Evolutionary conservation across 2,797 vertebrate species (phyloP).

Genomic region (Vireo griseus): DNA sequence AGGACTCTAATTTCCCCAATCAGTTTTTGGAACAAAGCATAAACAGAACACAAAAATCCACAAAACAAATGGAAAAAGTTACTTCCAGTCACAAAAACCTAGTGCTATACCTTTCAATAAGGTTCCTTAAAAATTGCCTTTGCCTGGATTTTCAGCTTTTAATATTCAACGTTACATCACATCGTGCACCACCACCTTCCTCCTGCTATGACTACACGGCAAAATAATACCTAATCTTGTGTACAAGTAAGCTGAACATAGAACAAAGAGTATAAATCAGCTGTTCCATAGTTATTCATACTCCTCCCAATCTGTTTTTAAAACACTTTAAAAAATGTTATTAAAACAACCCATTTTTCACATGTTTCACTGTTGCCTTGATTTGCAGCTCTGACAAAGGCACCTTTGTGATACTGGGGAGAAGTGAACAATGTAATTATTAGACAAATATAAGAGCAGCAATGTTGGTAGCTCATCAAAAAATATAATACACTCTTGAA

Average conservation of each 20-base stretch:
- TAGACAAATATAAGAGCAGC: slow-evolving; percentile 11
- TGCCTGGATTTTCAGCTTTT: background rate
- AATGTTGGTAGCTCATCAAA: background rate
- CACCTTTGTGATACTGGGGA: background rate
- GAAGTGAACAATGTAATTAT: slow-evolving; percentile 22
- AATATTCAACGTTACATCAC: background rate
- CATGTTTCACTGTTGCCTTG: background rate
- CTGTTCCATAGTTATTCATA: background rate
- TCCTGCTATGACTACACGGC: background rate
- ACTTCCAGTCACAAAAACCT: background rate
- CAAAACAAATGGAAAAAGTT: background rate
- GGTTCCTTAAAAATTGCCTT: background rate
- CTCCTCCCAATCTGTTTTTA: background rate
- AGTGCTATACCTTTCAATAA: background rate
- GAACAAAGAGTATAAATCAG: background rate
- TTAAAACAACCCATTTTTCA: slow-evolving; percentile 21
- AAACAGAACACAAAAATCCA: background rate
- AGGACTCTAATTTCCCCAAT: background rate
- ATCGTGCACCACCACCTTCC: background rate
- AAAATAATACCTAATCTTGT: background rate
- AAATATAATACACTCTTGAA: background rate
- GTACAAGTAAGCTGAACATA: background rate
- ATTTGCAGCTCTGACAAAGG: slow-evolving; percentile 41
- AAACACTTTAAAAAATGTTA: slow-evolving; percentile 22
- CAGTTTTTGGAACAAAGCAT: slow-evolving; percentile 3